Base-by-base conservation (phyloP, 2,113 vertebrate genomes). In the Alectura lathami region DNA sequence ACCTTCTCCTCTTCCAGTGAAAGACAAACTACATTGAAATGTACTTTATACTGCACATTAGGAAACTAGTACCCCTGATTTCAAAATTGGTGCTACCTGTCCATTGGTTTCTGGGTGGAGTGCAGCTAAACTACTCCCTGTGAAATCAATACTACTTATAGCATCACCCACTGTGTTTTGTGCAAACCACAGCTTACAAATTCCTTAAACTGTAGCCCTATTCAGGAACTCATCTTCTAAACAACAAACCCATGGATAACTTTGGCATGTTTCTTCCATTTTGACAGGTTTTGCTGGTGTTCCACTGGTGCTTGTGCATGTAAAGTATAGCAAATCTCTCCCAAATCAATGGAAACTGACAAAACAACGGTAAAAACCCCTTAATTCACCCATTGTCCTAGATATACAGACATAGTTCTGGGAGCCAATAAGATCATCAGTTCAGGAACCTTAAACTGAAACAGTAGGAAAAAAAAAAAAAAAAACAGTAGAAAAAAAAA, bases 301-400 rank as follows among this genome's bases (percentile, higher is more conserved):
- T 93, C 29, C 53, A 79, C 13, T 10, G 14, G 30, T 14, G 2
- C 27, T 76, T 91, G 36, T 56, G 80, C 53, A 64, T 64, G 3
- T 24, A 81, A 81, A 63, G 8, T 36, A 30, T 23, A 48, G 18
- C 14, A 36, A 75, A 79, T 30, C 2, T 68, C 30, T 82, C 24
- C 16, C 48, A 82, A 3, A 64, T 73, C n/a, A 62, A 75, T 34
- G 91, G 53, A 79, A 20, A 21, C n/a, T 78, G 22, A 29, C 32
- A 81, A 88, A 81, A 88, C 11, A 59, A 10, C 2, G 8, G 11
- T 6, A 2, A 32, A 78, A 14, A 0, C 0, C 2, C 15, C 27
- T 60, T 51, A 64, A 76, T 73, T 76, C 56, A 78, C 57, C 40
- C 43, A 36, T 40, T 84, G 24, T 60, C 32, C 24, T 68, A 23